Conservation (phyloP, 1,140 invertebrate genomes). For the Aphelenchoides besseyi region DNA sequence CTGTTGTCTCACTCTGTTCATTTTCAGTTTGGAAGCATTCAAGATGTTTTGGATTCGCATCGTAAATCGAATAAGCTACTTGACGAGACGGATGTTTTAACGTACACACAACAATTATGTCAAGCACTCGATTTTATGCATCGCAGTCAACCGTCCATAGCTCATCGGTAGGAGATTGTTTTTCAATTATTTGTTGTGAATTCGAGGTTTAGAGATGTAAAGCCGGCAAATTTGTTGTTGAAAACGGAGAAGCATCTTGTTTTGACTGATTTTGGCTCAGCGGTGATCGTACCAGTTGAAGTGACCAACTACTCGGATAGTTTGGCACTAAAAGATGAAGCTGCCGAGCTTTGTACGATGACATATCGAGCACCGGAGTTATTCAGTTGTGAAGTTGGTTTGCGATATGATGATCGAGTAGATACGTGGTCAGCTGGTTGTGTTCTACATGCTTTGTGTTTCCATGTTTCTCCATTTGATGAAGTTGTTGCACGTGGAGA, state of each 20-base stretch:
- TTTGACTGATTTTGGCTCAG: slow-evolving; percentile 18
- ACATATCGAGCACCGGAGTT: slow-evolving; percentile 18
- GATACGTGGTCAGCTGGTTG: slow-evolving; percentile 22
- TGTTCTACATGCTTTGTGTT: slow-evolving; percentile 14
- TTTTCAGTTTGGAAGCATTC: slow-evolving; percentile 14
- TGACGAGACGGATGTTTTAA: background rate
- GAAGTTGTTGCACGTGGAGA: slow-evolving; percentile 11
- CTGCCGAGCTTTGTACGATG: slow-evolving; percentile 18
- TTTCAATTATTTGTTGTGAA: background rate
- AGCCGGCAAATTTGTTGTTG: slow-evolving; percentile 15
- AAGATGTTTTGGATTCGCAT: slow-evolving; percentile 3
- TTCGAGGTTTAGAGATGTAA: slow-evolving; percentile 16
- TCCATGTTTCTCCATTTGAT: slow-evolving; percentile 16
- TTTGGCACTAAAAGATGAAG: slow-evolving; percentile 16
- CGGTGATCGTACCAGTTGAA: slow-evolving; percentile 20
- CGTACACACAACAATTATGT: slow-evolving; percentile 4
- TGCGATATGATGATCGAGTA: slow-evolving; percentile 7
- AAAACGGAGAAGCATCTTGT: slow-evolving; percentile 7
- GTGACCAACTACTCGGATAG: background rate
- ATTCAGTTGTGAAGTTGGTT: slow-evolving; percentile 13
- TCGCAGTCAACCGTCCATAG: slow-evolving; percentile 17
- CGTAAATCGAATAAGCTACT: background rate
- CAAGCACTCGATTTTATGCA: slow-evolving; percentile 14
- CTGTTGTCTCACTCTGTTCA: no score
- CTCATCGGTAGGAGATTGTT: slow-evolving; percentile 12